A percentile compares a stretch with the other conserved stretches of the same genome.
Evolutionary conservation across 2,888 invertebrate species (phyloP).

Genomic region (Trisateles emortualis): DNA sequence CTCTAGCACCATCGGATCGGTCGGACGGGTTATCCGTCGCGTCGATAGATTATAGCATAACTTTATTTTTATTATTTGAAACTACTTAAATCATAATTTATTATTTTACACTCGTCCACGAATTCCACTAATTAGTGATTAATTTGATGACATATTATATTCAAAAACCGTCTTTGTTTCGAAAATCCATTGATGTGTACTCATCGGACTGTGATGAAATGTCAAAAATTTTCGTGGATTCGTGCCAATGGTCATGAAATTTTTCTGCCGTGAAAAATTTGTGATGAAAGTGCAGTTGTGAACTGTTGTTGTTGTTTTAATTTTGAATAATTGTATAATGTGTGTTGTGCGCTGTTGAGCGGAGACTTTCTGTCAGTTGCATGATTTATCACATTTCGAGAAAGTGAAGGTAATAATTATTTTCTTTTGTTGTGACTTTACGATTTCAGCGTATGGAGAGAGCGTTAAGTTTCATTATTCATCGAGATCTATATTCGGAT

Average conservation of each 20-base stretch:
- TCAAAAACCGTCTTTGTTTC: conserved; percentile 21
- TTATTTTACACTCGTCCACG: conserved; percentile 15
- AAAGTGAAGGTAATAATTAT: conserved; percentile 69
- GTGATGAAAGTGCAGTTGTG: conserved; percentile 61
- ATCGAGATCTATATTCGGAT: conserved; percentile 11
- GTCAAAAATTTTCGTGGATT: conserved; percentile 82
- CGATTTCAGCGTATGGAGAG: conserved; percentile 16
- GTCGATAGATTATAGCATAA: conserved; percentile 46
- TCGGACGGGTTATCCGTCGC: conserved; percentile 41
- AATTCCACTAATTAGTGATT: conserved; percentile 23
- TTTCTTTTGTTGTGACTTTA: conserved; percentile 66
- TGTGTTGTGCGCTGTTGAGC: conserved; percentile 37
- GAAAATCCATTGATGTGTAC: conserved; percentile 39
- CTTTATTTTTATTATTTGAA: conserved; percentile 55
- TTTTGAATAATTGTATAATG: conserved; percentile 37
- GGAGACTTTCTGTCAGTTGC: conserved; percentile 54
- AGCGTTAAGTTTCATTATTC: conserved; percentile 10
- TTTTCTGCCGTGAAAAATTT: conserved; percentile 66
- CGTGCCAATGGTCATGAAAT: conserved; percentile 75
- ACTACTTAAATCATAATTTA: conserved; percentile 28
- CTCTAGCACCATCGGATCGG: conserved; percentile 7
- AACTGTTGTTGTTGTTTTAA: conserved; percentile 59
- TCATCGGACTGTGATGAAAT: conserved; percentile 72
- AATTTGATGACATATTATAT: conserved; percentile 12
- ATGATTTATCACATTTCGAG: conserved; percentile 73